A percentile compares a stretch with the other conserved stretches of the same genome.
Evolutionary conservation across 1,140 invertebrate species (phyloP).

Genomic region (Halotydeus destructor): DNA sequence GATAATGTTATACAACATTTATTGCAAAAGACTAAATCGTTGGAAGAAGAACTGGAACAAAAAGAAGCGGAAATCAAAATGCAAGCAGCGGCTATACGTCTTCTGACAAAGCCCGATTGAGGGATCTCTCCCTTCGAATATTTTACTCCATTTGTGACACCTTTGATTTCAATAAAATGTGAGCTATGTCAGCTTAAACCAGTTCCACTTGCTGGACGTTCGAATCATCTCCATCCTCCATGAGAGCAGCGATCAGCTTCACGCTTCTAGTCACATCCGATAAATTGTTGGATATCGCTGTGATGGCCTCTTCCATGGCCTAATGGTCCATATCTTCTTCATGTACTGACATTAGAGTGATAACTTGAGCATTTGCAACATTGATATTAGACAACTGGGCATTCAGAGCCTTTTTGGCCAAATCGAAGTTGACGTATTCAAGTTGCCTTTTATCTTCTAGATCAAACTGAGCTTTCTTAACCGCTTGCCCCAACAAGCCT

Average conservation of each 20-base stretch:
- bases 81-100: no score
- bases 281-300: conserved; percentile 84
- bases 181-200: no score
- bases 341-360: conserved; percentile 64
- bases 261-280: conserved; percentile 90
- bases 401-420: conserved; percentile 87
- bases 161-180: no score
- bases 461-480: conserved; percentile 59
- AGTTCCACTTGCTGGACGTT: no score
- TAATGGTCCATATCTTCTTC: conserved; percentile 54
- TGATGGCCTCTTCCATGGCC: conserved; percentile 87
- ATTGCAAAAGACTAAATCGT: no score
- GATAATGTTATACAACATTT: no score
- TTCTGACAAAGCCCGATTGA: no score
- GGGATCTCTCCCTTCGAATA: no score
- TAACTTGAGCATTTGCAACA: conserved; percentile 89
- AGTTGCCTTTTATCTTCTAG: conserved; percentile 57
- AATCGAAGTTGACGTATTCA: conserved; percentile 80
- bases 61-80: no score
- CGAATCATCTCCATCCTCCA: conserved; percentile 64
- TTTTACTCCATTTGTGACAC: no score
- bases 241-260: conserved; percentile 77
- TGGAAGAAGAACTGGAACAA: no score
- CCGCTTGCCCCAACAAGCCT: no score
- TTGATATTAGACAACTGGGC: conserved; percentile 97